Percentiles rank a stretch among this genome's conserved stretches.
phyloP scores from a whole-genome alignment of 2,888 invertebrate species.

The Laspeyria flexula region DNA sequence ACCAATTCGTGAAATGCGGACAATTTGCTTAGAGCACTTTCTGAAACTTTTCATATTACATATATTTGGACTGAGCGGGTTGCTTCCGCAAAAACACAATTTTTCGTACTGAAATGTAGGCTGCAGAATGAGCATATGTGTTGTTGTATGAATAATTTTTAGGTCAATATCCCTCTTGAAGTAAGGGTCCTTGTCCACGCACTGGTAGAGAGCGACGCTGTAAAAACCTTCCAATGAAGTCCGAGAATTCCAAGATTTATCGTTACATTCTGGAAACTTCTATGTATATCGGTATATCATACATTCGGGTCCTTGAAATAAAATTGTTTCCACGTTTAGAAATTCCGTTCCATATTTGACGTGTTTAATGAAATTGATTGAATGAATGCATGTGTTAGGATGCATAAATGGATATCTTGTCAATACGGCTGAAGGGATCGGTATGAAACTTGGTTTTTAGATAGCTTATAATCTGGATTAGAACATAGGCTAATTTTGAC shows the following conservation, averaged over 20 bases:
- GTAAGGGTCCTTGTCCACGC: slow-evolving; percentile 3
- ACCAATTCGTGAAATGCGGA: background rate
- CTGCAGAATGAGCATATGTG: slow-evolving; percentile 13
- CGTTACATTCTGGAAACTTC: background rate
- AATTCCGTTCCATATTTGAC: too few species aligned
- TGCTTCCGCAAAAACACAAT: slow-evolving; percentile 9
- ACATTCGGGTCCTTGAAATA: too few species aligned
- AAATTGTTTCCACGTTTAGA: too few species aligned
- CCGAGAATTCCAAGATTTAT: too few species aligned
- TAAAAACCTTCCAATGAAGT: slow-evolving; percentile 5
- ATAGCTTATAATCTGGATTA: too few species aligned
- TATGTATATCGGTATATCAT: background rate
- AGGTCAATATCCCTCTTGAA: slow-evolving; percentile 7
- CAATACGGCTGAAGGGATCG: too few species aligned
- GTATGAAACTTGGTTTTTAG: too few species aligned
- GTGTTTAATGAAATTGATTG: too few species aligned
- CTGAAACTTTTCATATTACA: background rate
- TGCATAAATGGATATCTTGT: too few species aligned
- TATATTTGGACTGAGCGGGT: slow-evolving; percentile 9
- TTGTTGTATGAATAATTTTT: slow-evolving; percentile 28
- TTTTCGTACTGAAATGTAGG: slow-evolving; percentile 14
- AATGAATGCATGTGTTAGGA: too few species aligned
- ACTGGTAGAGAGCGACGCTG: background rate
- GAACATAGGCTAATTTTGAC: too few species aligned
- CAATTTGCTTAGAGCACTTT: background rate